phyloP scores from a whole-genome alignment of 2,888 invertebrate genomes.

The Himalopsyche kuldschensis region DNA sequence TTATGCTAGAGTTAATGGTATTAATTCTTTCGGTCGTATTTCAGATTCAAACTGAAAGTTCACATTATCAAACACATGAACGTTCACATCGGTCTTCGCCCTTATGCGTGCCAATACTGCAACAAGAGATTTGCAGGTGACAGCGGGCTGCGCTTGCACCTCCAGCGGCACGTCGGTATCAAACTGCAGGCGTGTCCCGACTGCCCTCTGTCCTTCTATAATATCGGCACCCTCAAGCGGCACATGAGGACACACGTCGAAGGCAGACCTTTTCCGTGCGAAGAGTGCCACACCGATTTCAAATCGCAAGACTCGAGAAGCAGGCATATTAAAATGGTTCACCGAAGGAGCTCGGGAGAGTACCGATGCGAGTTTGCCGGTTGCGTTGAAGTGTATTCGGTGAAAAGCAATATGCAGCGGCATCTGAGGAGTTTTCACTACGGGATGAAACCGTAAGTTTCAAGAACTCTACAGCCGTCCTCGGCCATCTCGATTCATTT shows the following conservation, averaged over 20 bases:
- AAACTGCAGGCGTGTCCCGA: slow-evolving; percentile 4
- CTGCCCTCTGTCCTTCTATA: slow-evolving; percentile 8
- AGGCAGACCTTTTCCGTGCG: not conserved
- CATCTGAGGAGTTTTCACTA: slow-evolving; percentile 27
- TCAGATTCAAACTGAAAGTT: slow-evolving; percentile 18
- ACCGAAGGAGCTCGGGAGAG: slow-evolving; percentile 7
- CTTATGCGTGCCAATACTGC: slow-evolving; percentile 14
- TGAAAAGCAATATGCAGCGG: slow-evolving; percentile 26
- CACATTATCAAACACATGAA: slow-evolving; percentile 24
- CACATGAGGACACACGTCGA: slow-evolving; percentile 11
- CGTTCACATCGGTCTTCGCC: slow-evolving; percentile 8
- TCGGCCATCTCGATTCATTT: too few relatives aligned
- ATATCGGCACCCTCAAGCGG: not conserved
- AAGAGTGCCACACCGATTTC: slow-evolving; percentile 2
- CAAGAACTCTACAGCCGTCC: too few relatives aligned
- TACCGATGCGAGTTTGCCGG: slow-evolving; percentile 21
- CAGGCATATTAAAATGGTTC: slow-evolving; percentile 19
- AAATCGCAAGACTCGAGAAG: slow-evolving; percentile 12
- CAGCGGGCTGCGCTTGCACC: slow-evolving; percentile 1
- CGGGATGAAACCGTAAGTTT: slow-evolving; percentile 17
- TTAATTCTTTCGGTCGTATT: not conserved
- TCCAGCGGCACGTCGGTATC: slow-evolving; percentile 11
- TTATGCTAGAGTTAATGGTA: too few relatives aligned
- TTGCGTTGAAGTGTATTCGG: slow-evolving; percentile 10
- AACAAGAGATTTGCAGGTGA: slow-evolving; percentile 6